These are phyloP conservation scores for Pogoniulus pusillus DNA, from an alignment of 2,797 vertebrate species.

Conservation along the genomic window DNA sequence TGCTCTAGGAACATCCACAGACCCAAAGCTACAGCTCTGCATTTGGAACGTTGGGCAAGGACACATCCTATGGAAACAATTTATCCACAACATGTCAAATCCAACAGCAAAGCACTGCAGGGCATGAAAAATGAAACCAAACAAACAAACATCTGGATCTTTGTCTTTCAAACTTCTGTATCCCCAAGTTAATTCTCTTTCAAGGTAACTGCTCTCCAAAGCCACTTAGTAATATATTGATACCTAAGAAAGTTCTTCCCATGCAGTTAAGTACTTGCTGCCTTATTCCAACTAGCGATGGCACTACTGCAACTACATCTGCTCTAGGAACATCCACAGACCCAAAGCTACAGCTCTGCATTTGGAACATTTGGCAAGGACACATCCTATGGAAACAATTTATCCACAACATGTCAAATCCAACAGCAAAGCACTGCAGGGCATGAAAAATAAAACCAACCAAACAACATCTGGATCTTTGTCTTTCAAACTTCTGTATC, in stretches of 20 bases:
- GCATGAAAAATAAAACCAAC: background rate
- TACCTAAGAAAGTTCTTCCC: too few relatives aligned
- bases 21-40: background rate
- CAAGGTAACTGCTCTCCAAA: background rate
- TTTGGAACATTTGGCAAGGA: background rate
- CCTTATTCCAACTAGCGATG: background rate
- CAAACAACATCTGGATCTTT: too few relatives aligned
- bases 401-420: background rate
- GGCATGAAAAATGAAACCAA: background rate
- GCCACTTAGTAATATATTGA: too few relatives aligned
- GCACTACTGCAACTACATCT: background rate
- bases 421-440: background rate
- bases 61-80: background rate
- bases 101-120: background rate
- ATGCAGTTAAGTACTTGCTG: background rate
- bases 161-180: background rate
- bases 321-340: conserved; percentile 4
- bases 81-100: background rate
- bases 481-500: too few relatives aligned
- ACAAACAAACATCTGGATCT: background rate
- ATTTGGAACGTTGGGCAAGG: background rate
- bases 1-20: conserved; percentile 9
- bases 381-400: background rate
- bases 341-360: background rate
- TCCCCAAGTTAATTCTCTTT: background rate